Evolutionary conservation across 2,888 invertebrate species (phyloP).

Genomic region (Hartigia nigra): DNA sequence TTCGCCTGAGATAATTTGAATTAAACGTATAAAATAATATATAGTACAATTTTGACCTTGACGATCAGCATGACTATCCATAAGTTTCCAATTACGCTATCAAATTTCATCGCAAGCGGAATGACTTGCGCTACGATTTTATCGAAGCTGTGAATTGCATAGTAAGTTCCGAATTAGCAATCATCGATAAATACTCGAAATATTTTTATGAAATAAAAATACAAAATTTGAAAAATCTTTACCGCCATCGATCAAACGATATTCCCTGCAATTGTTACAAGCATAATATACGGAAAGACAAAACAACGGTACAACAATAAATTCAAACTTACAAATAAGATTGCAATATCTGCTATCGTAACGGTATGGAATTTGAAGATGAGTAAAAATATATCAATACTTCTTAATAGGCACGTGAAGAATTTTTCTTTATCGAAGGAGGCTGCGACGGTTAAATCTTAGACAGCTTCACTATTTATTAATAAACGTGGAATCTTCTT

Average conservation of each 20-base stretch:
- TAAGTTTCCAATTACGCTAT: neutral
- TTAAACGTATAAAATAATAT: neutral
- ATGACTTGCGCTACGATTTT: neutral
- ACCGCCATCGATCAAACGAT: neutral
- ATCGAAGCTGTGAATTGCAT: neutral
- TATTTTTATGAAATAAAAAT: neutral
- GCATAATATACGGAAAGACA: neutral
- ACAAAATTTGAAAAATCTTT: neutral
- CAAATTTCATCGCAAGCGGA: neutral
- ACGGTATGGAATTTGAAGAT: neutral
- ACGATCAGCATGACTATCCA: neutral
- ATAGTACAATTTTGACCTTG: neutral
- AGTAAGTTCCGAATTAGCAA: neutral
- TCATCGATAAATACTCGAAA: neutral
- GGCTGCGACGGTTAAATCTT: neutral
- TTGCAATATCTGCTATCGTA: neutral
- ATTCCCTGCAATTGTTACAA: neutral
- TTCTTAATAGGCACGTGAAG: neutral
- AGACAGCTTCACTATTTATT: neutral
- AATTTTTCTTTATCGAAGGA: neutral
- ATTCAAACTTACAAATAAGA: neutral
- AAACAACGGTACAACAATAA: neutral
- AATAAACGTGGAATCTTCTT: neutral
- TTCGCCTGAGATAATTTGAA: neutral
- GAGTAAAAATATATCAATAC: neutral